Evolutionary conservation across 2,888 invertebrate genomes (phyloP).

Genomic region (Tolmerus cingulatus): DNA sequence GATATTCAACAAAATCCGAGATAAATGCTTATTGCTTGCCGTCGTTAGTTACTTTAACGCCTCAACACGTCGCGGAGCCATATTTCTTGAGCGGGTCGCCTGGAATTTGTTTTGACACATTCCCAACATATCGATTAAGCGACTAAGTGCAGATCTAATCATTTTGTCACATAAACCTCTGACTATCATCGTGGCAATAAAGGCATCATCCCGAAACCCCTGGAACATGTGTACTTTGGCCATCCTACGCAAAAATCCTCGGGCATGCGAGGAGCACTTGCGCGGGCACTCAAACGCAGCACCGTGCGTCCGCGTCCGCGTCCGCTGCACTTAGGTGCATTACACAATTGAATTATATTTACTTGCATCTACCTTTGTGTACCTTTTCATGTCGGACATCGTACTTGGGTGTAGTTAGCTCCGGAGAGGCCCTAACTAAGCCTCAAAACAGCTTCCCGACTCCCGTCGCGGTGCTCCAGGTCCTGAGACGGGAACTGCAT

Average conservation of each 20-base stretch:
- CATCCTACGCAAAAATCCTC: slow-evolving; percentile 45
- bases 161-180: slow-evolving; percentile 44
- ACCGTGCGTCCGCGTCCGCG: not conserved
- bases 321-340: slow-evolving; percentile 9
- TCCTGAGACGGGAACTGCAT: not conserved
- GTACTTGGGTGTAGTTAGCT: slow-evolving; percentile 41
- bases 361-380: slow-evolving; percentile 44
- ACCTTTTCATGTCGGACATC: slow-evolving; percentile 45
- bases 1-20: not conserved
- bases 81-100: not conserved
- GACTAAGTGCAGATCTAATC: slow-evolving; percentile 11
- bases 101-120: slow-evolving; percentile 18
- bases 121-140: slow-evolving; percentile 22
- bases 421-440: slow-evolving; percentile 11
- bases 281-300: not conserved
- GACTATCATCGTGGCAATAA: slow-evolving; percentile 39
- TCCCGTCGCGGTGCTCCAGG: not conserved
- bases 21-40: not conserved
- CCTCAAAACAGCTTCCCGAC: slow-evolving; percentile 15
- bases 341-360: slow-evolving; percentile 46
- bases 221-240: slow-evolving; percentile 42
- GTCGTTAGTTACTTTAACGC: not conserved
- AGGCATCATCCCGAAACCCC: slow-evolving; percentile 41
- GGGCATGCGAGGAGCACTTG: slow-evolving; percentile 43
- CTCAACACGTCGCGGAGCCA: not conserved